Base-by-base conservation (phyloP, 2,888 invertebrate species). In the Stratiomys singularior region DNA sequence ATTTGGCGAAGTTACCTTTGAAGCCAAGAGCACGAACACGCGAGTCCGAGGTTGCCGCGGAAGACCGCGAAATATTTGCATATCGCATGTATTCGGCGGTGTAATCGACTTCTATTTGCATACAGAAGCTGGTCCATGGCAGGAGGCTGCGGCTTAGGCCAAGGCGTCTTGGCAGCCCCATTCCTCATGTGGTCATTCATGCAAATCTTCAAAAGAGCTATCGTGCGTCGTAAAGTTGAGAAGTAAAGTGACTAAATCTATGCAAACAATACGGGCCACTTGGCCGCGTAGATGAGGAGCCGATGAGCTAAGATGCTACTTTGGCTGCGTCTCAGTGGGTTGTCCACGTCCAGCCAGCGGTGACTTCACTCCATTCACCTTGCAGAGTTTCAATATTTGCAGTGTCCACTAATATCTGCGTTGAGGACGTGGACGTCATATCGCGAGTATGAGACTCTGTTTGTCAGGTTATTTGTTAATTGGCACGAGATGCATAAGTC, bases 141-240 rank as follows among this genome's bases (percentile, higher is more conserved):
- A 3, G 37, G 37, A 37, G 37, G 37, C 37, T 37, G 37, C 37
- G 66, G 67, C 25, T 46, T 18, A 23, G 21, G 60, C 13, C 60
- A 18, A 67, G 64, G 44, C 46, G 44, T 30, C 44, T 18, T 67
- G 44, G 13, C 27, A 60, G 44, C 15, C 25, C 60, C 69, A 58
- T 63, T 71, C 58, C 78, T 78, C 74, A 74, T 63, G 72, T 52
- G 66, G 44, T 56, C 78, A 78, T 76, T 78, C 74, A 78, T 74
- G 78, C 78, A 76, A 78, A 78, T 78, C 78, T 78, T 66, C 64
- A 78, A 74, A 74, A 69, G 69, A 15, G 25, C 47, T 46, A 4
- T 69, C 47, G 25, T 46, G 69, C 25, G 69, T 47, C 25, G 46
- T 25, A 21, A 46, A 23, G 47, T 47, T 69, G 46, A 44, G 56